Evolutionary conservation across 1,140 invertebrate species (phyloP), one percentile per base, ranked within the genome.

Genomic region (Hycleus phaleratus): DNA sequence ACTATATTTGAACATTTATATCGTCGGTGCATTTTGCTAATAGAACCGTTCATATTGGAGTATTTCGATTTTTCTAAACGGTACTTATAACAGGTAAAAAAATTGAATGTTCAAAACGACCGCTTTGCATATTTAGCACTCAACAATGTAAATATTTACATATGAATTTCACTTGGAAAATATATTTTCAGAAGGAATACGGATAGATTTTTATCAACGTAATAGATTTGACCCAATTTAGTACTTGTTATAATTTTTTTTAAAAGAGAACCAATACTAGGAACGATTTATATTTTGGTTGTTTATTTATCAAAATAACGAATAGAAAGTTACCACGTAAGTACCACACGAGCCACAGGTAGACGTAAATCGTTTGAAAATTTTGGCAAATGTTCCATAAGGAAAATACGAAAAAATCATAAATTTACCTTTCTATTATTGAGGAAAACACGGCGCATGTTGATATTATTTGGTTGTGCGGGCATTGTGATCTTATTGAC

Each of bases 401-500:
- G 10, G 2, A n/a, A 42, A 42, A 10, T 39, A 39, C 6, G 38
- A 42, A 42, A n/a, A 42, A 42, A 42, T 10, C 9, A 4, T 42
- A 11, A 42, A 42, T 42, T 53, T 53, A n/a, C 38, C 25, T 38
- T 58, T 54, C 56, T 68, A 57, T 62, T 58, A 50, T 66, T 66
- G 32, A 68, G 55, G 52, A 68, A 63, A 8, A 65, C 48, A 24
- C 66, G 51, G 25, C 66, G 57, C 62, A 66, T 66, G 42, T 59
- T 68, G 26, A 68, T 44, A 56, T 68, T 32, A 4, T 4, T 68
- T 1, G 66, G 66, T 51, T 66, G 64, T 8, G 58, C 64, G 42
- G 62, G 64, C 63, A 64, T 64, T 42, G 48, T 63, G 18, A 62
- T 61, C 51, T 66, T 66, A 56, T 65, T 68, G 43, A 68, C 66